Evolutionary conservation across 2,888 invertebrate genomes (phyloP), one percentile per base, ranked within the genome.

Genomic region (Tenthredo mesomela): DNA sequence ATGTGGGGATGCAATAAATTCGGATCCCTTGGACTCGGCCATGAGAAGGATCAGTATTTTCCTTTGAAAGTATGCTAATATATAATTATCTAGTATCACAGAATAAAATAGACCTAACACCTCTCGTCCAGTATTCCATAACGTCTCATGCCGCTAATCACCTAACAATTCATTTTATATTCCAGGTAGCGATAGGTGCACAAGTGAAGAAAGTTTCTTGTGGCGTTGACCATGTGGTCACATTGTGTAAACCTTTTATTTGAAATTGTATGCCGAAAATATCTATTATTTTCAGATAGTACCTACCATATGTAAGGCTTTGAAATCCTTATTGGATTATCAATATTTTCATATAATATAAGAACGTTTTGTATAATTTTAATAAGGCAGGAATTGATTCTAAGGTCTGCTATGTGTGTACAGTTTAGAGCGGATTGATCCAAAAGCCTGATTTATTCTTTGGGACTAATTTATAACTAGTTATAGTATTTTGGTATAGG

Each of bases 1-100:
- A 97, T 96, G 93, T 99, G 99, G 99, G 99, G 99, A 0, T 95
- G 96, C 89, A 99, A 99, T 93, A 95, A 96, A 88, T 95, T 95
- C 87, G 97, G 97, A 0, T 97, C 97, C 90, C 94, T 99, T 0
- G 99, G 99, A 0, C 93, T 99, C 58, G 98, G 98, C 0, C 95
- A 96, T 91, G 92, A 93, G 0, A 96, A 97, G 84, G 97, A 98
- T 91, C 98, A 99, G 92, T 96, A 95, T 93, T 99, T 98, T 91
- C 99, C 99, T 1, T 94, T 98, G 33, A 97, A 97, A 95, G 97
- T 95, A 91, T 89, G 89, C 89, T n/a, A 6, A 2, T 54, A 54
- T 6, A 6, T n/a, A 54, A 54, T 71, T 18, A 18, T 50, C 18
- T 9, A 83, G 9, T 75, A 47, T 21, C 43, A 33, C 15, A 71